Conservation (phyloP, 2,797 vertebrate species). For the Gymnoscopelus braueri region DNA sequence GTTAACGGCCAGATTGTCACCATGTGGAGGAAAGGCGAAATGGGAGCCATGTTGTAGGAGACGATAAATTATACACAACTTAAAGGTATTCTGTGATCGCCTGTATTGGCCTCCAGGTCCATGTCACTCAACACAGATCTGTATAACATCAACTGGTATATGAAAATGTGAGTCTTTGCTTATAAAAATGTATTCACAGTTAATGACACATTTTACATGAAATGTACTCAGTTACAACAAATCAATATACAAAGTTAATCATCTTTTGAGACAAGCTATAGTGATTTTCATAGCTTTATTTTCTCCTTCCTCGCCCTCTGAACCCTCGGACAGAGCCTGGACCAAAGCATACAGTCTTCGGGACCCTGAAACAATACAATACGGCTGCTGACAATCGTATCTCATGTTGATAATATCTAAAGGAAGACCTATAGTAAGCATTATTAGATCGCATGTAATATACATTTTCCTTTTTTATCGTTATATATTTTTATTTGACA, state of each 20-base stretch:
- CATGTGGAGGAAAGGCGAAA: not conserved
- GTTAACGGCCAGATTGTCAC: not conserved
- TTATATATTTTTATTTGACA: no score
- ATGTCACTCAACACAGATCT: not conserved
- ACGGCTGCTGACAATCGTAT: not conserved
- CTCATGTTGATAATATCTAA: not conserved
- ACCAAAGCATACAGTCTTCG: conserved; percentile 85
- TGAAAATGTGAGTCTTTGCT: not conserved
- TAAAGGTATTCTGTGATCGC: not conserved
- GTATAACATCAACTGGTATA: not conserved
- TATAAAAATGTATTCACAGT: conserved; percentile 35
- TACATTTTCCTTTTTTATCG: no score
- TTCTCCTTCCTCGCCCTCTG: conserved; percentile 78
- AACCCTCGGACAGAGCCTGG: conserved; percentile 85
- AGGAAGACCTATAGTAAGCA: no score
- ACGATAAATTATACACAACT: not conserved
- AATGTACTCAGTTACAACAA: conserved; percentile 8
- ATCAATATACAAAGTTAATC: not conserved
- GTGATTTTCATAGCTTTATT: conserved; percentile 53
- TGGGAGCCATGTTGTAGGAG: conserved; percentile 1
- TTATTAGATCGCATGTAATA: no score
- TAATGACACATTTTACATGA: conserved; percentile 1
- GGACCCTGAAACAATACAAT: conserved; percentile 75
- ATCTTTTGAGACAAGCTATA: not conserved
- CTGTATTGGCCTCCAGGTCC: not conserved